phyloP scores from a whole-genome alignment of 2,888 invertebrate species.

The Zygothrica quintamaculata region DNA sequence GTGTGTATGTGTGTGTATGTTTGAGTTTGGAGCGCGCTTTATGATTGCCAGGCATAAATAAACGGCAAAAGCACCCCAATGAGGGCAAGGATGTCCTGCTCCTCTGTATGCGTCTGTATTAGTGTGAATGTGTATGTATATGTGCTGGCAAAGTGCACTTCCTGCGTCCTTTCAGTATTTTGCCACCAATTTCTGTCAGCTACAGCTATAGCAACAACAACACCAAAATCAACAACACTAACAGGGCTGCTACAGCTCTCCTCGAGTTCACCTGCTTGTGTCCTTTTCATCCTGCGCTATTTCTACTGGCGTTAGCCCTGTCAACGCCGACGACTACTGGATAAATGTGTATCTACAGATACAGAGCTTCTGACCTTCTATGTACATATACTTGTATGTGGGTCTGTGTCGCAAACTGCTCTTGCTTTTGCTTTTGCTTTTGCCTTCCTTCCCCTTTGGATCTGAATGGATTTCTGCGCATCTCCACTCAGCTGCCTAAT shows the following conservation, averaged over 20 bases:
- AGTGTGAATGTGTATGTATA: conserved; percentile 32
- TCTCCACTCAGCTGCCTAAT: conserved; percentile 57
- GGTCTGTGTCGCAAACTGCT: conserved; percentile 57
- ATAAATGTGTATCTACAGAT: conserved; percentile 69
- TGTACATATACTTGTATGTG: conserved; percentile 25
- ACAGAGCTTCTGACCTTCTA: conserved; percentile 14
- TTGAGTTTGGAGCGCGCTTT: conserved; percentile 64
- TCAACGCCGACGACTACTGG: conserved; percentile 74
- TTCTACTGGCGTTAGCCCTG: conserved; percentile 60
- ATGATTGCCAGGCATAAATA: conserved; percentile 79
- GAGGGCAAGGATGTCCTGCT: conserved; percentile 56
- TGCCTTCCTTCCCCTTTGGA: too few species aligned
- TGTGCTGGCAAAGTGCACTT: conserved; percentile 65
- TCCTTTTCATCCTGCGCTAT: conserved; percentile 47
- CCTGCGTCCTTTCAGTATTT: conserved; percentile 73
- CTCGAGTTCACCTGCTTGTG: conserved; percentile 72
- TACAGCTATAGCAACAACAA: conserved; percentile 37
- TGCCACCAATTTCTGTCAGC: conserved; percentile 66
- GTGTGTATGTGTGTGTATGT: conserved; percentile 7
- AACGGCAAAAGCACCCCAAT: conserved; percentile 76
- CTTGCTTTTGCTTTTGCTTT: too few species aligned
- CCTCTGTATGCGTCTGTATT: conserved; percentile 16
- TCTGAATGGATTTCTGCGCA: conserved; percentile 65
- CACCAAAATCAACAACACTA: conserved; percentile 30
- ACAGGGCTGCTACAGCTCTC: conserved; percentile 40